phyloP scores from a whole-genome alignment of 2,888 invertebrate species.

The Beris chalybata region DNA sequence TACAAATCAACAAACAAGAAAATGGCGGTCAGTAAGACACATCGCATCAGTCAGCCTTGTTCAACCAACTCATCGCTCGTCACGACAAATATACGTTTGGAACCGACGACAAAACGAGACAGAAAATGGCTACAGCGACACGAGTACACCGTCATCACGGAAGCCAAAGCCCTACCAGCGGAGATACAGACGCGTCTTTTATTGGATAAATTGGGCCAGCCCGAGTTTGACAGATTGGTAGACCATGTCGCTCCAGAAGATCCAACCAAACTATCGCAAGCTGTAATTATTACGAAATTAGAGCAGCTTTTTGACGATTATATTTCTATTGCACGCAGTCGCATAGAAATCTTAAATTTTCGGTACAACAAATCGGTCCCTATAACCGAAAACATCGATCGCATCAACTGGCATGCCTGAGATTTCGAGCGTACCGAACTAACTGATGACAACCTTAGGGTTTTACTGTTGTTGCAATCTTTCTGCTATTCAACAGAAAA shows the following conservation, averaged over 20 bases:
- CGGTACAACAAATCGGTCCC: slow-evolving; percentile 7
- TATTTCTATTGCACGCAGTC: too few relatives aligned
- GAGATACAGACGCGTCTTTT: slow-evolving; percentile 4
- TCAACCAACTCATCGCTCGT: too few relatives aligned
- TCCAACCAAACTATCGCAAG: neutral
- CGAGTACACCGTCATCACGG: too few relatives aligned
- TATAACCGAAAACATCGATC: slow-evolving; percentile 8
- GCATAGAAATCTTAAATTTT: too few relatives aligned
- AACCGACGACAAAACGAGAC: slow-evolving; percentile 6
- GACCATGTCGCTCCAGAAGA: neutral
- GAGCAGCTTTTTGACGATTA: too few relatives aligned
- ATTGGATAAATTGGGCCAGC: slow-evolving; percentile 8
- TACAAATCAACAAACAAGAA: too few relatives aligned
- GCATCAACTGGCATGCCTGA: slow-evolving; percentile 7
- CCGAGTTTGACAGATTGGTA: slow-evolving; percentile 6
- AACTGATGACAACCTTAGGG: slow-evolving; percentile 4
- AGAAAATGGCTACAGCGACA: slow-evolving; percentile 10
- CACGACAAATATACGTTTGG: slow-evolving; percentile 6
- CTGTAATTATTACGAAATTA: too few relatives aligned
- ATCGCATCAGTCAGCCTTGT: too few relatives aligned
- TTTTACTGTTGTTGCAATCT: slow-evolving; percentile 4
- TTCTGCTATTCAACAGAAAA: slow-evolving; percentile 5
- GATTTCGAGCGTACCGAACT: slow-evolving; percentile 6
- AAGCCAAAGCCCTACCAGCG: slow-evolving; percentile 7
- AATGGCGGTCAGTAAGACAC: too few relatives aligned